Conservation (phyloP, 2,113 vertebrate species). For the Cercopithecus mona region DNA sequence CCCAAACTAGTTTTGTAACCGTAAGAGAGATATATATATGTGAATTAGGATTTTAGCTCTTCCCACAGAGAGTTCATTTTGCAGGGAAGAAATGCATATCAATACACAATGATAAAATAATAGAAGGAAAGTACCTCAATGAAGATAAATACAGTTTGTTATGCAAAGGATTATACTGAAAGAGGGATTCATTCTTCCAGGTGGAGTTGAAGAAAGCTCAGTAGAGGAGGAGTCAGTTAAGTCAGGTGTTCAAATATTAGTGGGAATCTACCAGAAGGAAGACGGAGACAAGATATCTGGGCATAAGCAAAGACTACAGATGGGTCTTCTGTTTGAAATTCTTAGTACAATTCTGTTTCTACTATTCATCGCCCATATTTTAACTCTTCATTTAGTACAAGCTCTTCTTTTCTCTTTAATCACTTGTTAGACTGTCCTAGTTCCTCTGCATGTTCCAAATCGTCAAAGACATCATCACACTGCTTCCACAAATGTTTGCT, state of each 20-base stretch:
- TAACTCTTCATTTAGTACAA: neutral
- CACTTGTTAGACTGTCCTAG: neutral
- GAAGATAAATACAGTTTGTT: neutral
- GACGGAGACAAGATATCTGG: fast-evolving
- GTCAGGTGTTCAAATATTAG: neutral
- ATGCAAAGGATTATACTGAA: neutral
- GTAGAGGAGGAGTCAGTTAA: neutral
- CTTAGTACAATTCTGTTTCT: neutral
- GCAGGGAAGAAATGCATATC: neutral
- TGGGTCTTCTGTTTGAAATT: neutral
- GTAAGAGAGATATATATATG: neutral
- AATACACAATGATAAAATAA: neutral
- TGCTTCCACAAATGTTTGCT: neutral
- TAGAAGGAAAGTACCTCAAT: neutral
- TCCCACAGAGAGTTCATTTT: neutral
- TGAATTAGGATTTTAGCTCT: neutral
- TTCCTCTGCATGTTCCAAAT: neutral
- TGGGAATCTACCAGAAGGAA: neutral
- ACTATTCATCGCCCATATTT: neutral
- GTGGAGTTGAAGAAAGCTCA: neutral
- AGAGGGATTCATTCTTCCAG: neutral
- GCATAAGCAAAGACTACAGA: neutral
- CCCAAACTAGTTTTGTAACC: neutral
- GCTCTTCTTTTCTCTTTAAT: neutral
- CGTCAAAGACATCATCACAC: neutral